Evolutionary conservation across 2,888 invertebrate genomes (phyloP).

Genomic region (Sipha maydis): DNA sequence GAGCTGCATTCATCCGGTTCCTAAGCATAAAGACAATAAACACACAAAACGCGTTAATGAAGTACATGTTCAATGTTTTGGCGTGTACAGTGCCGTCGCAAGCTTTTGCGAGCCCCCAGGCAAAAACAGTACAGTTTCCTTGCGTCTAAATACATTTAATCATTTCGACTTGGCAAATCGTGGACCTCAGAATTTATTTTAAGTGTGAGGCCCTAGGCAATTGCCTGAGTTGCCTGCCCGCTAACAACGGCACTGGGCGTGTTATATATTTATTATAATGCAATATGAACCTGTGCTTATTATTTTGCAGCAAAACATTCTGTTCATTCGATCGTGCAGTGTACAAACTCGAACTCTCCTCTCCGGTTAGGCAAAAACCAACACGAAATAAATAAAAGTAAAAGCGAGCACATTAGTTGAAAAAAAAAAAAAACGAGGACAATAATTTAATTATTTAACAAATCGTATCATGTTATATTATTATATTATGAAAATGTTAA

Average conservation of each 20-base stretch:
- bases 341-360: constrained; percentile 14
- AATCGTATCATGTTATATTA: background rate
- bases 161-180: too few species aligned
- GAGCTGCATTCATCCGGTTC: constrained; percentile 76
- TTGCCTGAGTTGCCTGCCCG: too few species aligned
- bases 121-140: too few species aligned
- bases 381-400: constrained; percentile 17
- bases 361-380: constrained; percentile 26
- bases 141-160: too few species aligned
- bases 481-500: background rate
- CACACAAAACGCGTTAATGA: background rate
- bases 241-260: too few species aligned
- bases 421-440: background rate
- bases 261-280: background rate
- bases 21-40: constrained; percentile 69
- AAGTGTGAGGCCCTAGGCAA: too few species aligned
- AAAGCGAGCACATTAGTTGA: constrained; percentile 31
- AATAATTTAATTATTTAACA: constrained; percentile 6
- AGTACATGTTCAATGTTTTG: too few species aligned
- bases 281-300: constrained; percentile 39
- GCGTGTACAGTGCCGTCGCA: too few species aligned
- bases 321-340: constrained; percentile 1
- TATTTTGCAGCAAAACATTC: background rate
- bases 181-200: too few species aligned
- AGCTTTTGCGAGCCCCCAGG: too few species aligned